A percentile compares a stretch with the other conserved stretches of the same genome.
phyloP scores from a whole-genome alignment of 2,797 vertebrate species.

The Monodelphis domestica region DNA sequence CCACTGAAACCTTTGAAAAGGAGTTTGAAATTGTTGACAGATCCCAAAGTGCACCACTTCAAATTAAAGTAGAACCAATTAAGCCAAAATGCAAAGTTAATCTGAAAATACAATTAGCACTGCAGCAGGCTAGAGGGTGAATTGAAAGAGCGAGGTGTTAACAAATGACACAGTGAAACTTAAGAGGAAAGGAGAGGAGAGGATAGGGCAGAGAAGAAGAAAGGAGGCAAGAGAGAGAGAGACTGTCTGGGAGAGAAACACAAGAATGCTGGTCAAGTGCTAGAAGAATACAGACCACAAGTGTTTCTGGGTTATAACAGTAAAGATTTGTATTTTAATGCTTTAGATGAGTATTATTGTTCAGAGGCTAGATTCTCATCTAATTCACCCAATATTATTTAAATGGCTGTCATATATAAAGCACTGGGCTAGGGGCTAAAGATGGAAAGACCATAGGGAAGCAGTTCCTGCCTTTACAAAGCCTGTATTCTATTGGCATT shows the following conservation, averaged over 20 bases:
- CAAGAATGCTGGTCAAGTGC: not conserved
- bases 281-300: not conserved
- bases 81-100: constrained; percentile 72
- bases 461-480: not conserved
- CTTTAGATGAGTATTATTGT: not conserved
- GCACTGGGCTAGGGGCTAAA: not conserved
- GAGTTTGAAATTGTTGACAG: constrained; percentile 50
- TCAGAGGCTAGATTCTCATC: not conserved
- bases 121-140: constrained; percentile 41
- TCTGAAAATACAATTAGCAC: constrained; percentile 70
- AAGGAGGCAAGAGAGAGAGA: constrained; percentile 31
- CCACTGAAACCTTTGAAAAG: constrained; percentile 56
- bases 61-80: constrained; percentile 65
- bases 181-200: constrained; percentile 50
- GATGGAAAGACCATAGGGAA: not conserved
- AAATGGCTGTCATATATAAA: not conserved
- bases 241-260: constrained; percentile 30
- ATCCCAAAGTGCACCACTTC: constrained; percentile 54
- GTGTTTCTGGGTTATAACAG: not conserved
- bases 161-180: constrained; percentile 48
- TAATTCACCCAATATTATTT: constrained; percentile 12
- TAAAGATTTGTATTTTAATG: constrained; percentile 40
- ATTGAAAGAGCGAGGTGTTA: constrained; percentile 44
- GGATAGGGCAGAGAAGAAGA: constrained; percentile 22
- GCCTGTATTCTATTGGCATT: not conserved